These are phyloP conservation scores for Neodiprion fabricii DNA, from an alignment of 1,140 invertebrate genomes.

Conservation along the genomic window DNA sequence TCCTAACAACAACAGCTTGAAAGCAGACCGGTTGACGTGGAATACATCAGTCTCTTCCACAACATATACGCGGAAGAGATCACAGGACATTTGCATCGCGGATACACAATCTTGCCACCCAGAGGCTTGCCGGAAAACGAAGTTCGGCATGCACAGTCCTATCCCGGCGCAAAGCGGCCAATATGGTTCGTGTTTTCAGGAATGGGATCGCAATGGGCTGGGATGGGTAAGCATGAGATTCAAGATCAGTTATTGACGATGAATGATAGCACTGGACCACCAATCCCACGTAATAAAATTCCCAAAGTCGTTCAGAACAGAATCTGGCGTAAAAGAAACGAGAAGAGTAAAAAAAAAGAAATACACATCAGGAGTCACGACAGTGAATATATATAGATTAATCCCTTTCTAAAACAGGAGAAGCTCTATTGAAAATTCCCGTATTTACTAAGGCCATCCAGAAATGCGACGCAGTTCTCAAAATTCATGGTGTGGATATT, in stretches of 20 bases:
- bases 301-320: background rate
- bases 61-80: slow-evolving; percentile 64
- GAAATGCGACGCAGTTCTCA: slow-evolving; percentile 64
- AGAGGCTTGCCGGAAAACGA: slow-evolving; percentile 48
- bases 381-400: no score
- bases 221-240: slow-evolving; percentile 75
- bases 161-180: slow-evolving; percentile 68
- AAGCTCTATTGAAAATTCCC: slow-evolving; percentile 68
- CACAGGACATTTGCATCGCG: slow-evolving; percentile 66
- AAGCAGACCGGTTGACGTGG: slow-evolving; percentile 64
- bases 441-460: slow-evolving; percentile 71
- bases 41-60: slow-evolving; percentile 64
- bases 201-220: slow-evolving; percentile 89
- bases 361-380: no score
- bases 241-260: slow-evolving; percentile 18
- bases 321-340: no score
- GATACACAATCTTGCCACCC: slow-evolving; percentile 61
- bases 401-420: slow-evolving; percentile 62
- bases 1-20: slow-evolving; percentile 33
- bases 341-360: no score
- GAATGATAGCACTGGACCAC: background rate
- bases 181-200: slow-evolving; percentile 91
- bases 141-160: slow-evolving; percentile 64
- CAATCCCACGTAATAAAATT: no score
- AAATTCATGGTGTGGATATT: slow-evolving; percentile 67